phyloP scores from a whole-genome alignment of 1,140 invertebrate species.

The Pachyrhynchus sulphureomaculatus region DNA sequence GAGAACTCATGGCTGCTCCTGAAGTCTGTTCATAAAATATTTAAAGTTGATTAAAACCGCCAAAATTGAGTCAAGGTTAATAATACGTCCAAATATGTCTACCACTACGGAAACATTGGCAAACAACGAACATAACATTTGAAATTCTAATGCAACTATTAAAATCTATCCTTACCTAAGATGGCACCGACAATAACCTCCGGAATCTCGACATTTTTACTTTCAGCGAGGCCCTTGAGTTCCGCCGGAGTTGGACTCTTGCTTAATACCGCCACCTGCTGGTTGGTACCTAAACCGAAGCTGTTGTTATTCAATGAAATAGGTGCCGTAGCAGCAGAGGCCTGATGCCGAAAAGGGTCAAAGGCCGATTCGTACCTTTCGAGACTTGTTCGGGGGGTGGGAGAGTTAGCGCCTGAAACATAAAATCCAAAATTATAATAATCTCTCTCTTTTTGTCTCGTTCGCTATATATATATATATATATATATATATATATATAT shows the following conservation, averaged over 20 bases:
- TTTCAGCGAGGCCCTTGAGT: conserved; percentile 66
- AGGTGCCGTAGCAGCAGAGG: conserved; percentile 66
- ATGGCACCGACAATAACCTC: conserved; percentile 96
- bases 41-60: too few relatives aligned
- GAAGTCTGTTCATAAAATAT: too few relatives aligned
- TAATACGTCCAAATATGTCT: too few relatives aligned
- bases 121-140: too few relatives aligned
- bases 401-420: conserved; percentile 58
- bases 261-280: conserved; percentile 76
- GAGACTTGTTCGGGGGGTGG: conserved; percentile 63
- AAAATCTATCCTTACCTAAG: conserved; percentile 66
- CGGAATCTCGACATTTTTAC: conserved; percentile 89
- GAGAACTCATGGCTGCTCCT: too few relatives aligned
- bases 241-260: conserved; percentile 84
- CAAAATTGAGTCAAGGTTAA: too few relatives aligned
- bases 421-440: too few relatives aligned
- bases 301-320: conserved; percentile 75
- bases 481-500: too few relatives aligned
- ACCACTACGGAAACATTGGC: background rate
- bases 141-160: too few relatives aligned
- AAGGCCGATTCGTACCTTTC: conserved; percentile 72
- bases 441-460: too few relatives aligned
- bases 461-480: too few relatives aligned
- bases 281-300: conserved; percentile 74
- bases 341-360: conserved; percentile 71